phyloP scores from a whole-genome alignment of 1,140 invertebrate genomes.

The Drosophila asahinai region DNA sequence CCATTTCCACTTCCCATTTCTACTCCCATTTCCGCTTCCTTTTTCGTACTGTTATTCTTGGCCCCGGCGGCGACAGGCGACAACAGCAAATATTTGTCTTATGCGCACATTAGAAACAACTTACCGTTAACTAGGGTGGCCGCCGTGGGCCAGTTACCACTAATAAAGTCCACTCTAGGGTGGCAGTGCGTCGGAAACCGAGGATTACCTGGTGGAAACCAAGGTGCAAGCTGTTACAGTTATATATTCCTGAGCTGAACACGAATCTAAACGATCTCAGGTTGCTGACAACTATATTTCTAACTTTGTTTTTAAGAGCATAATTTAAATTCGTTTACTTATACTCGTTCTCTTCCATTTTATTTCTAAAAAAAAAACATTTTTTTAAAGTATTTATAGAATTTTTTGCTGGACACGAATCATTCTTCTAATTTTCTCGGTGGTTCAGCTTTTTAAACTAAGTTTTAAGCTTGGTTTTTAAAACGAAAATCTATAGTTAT shows the following conservation, averaged over 20 bases:
- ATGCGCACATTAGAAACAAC: conserved; percentile 52
- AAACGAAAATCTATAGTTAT: no score
- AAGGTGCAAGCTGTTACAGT: not conserved
- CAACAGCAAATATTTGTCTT: conserved; percentile 59
- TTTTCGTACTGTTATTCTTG: not conserved
- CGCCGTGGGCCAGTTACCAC: conserved; percentile 4
- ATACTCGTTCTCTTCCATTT: no score
- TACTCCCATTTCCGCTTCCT: conserved; percentile 38
- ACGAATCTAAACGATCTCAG: no score
- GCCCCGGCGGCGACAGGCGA: conserved; percentile 39
- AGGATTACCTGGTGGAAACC: not conserved
- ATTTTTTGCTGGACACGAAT: no score
- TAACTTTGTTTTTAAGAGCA: no score
- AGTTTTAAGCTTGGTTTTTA: no score
- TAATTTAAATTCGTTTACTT: no score
- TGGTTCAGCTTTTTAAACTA: no score
- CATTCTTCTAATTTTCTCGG: no score
- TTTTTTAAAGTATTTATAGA: no score
- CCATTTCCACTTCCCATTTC: conserved; percentile 31
- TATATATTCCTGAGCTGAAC: not conserved
- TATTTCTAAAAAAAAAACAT: no score
- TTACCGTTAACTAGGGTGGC: conserved; percentile 51
- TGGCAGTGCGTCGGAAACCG: not conserved
- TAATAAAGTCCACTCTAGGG: conserved; percentile 10
- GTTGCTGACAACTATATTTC: no score